Evolutionary conservation across 1,140 invertebrate genomes (phyloP).

Genomic region (Mya arenaria): DNA sequence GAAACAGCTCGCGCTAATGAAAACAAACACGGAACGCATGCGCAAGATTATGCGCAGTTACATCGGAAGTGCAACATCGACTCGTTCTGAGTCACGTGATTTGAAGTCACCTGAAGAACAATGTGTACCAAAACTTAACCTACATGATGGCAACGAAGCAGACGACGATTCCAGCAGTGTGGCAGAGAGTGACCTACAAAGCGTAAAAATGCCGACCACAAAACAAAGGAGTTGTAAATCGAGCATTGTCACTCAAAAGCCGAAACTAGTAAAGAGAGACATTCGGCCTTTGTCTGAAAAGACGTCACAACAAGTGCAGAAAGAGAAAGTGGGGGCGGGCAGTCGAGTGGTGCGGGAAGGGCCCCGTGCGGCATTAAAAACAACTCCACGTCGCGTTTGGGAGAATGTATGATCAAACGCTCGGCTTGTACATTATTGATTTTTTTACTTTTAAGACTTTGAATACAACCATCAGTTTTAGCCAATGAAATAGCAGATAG

Average conservation of each 20-base stretch:
- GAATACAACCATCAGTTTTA: no score
- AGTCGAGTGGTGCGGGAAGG: background rate
- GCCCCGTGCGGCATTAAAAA: conserved; percentile 37
- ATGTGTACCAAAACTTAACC: background rate
- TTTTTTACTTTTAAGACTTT: no score
- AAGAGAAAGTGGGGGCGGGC: background rate
- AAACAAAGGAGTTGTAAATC: background rate
- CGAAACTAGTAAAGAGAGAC: background rate
- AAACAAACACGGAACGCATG: conserved; percentile 58
- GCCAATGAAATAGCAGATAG: no score
- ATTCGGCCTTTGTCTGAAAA: background rate
- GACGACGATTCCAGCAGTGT: conserved; percentile 15
- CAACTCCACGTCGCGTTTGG: conserved; percentile 39
- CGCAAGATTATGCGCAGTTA: conserved; percentile 48
- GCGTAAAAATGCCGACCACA: background rate
- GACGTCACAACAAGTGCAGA: background rate
- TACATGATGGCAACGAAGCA: conserved; percentile 37
- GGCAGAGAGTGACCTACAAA: background rate
- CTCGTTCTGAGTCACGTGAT: background rate
- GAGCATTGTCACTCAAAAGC: background rate
- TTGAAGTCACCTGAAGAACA: background rate
- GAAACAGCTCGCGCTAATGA: conserved; percentile 46
- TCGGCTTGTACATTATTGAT: no score
- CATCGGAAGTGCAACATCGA: conserved; percentile 31
- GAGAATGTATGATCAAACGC: conserved; percentile 20